Evolutionary conservation across 2,797 vertebrate genomes (phyloP), one percentile per base, ranked within the genome.

Genomic region (Chloroceryle amazona): DNA sequence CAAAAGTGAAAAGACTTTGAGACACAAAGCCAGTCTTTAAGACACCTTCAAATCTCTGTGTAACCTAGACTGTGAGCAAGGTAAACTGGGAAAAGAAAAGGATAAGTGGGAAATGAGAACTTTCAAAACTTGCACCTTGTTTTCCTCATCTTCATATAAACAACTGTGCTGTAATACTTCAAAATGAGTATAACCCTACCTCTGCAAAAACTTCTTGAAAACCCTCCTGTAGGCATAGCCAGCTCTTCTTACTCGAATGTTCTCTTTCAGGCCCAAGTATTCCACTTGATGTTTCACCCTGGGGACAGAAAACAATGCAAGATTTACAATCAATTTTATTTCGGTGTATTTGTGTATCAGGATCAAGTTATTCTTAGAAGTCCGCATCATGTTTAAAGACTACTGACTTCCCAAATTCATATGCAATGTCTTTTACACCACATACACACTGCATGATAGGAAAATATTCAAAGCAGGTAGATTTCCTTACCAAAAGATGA

Each of bases 201-300:
- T 99, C 97, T 99, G 99, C 71, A 99, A 98, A 97, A 99, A 99
- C 97, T 99, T 99, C 96, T 97, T 98, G 98, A 99, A 99, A 94
- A 99, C 66, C 72, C 99, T 98, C 84, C 99, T 99, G 95, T 99
- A 99, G 92, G 99, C 99, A 26, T 99, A 99, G 67, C 99, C 99
- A 93, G 99, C 99, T 98, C 99, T 99, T 96, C 99, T 98, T 58
- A 99, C 99, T 28, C 99, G 98, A 93, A 99, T 99, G 90, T 99
- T 99, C 96, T 99, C 99, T 97, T 99, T 99, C 93, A 99, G 98
- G 81, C 99, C 99, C 67, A 99, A 98, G 94, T 99, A 99, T 92
- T 99, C 99, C 63, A 99, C 99, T 93, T 99, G 99, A 96, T 99
- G 99, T 96, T 99, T 99, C 29, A 99, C 99, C 93, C 99, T 99